Evolutionary conservation across 2,888 invertebrate genomes (phyloP).

Genomic region (Ellobium chinense): DNA sequence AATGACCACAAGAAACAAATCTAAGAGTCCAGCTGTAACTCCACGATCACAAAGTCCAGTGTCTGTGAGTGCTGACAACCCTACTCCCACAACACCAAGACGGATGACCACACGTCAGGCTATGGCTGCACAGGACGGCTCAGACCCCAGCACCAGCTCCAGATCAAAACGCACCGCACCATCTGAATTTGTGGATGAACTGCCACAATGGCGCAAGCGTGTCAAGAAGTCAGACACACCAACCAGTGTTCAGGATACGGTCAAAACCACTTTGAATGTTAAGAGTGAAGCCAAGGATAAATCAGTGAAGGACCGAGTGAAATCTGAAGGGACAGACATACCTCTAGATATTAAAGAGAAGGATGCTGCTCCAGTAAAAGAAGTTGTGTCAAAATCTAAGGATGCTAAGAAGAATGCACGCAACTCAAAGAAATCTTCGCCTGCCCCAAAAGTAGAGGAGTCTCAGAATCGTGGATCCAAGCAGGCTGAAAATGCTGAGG

Average conservation of each 20-base stretch:
- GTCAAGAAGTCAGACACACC: not conserved
- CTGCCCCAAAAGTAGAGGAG: not conserved
- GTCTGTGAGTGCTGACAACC: not conserved
- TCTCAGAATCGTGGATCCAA: not conserved
- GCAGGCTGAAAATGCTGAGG: not conserved
- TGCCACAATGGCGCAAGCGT: constrained; percentile 1
- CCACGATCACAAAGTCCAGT: not conserved
- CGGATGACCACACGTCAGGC: not conserved
- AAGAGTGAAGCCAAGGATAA: not conserved
- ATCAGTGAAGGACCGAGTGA: not conserved
- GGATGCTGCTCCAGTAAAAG: not conserved
- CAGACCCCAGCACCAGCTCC: not conserved
- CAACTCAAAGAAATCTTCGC: not conserved
- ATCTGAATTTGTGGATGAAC: constrained; percentile 7
- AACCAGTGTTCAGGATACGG: not conserved
- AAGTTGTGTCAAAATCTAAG: not conserved
- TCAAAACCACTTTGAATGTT: not conserved
- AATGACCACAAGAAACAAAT: constrained; percentile 6
- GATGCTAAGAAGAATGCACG: constrained; percentile 2
- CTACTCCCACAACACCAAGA: not conserved
- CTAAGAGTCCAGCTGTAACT: not conserved
- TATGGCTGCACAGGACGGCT: not conserved
- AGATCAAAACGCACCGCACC: constrained; percentile 8
- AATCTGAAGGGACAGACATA: not conserved
- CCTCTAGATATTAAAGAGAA: not conserved